phyloP scores from a whole-genome alignment of 1,140 invertebrate species.

The Sinonovacula constricta region DNA sequence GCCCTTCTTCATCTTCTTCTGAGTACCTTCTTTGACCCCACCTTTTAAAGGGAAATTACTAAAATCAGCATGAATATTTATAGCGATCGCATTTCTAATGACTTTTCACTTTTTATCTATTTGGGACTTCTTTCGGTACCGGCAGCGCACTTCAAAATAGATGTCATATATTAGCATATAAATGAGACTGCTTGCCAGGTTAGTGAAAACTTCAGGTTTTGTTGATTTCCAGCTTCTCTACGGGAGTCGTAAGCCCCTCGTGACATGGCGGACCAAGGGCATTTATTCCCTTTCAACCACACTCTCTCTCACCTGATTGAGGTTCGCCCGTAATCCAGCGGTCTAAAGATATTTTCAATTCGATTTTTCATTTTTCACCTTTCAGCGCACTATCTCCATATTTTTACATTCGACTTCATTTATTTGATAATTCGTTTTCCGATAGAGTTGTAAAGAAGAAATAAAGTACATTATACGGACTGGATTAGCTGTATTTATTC shows the following conservation, averaged over 20 bases:
- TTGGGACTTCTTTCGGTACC: conserved; percentile 23
- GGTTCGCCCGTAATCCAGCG: no score
- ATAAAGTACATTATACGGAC: background rate
- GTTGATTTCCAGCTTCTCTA: conserved; percentile 20
- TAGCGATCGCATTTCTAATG: conserved; percentile 51
- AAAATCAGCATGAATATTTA: conserved; percentile 53
- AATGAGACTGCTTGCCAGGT: conserved; percentile 25
- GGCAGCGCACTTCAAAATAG: conserved; percentile 12
- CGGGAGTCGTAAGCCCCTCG: conserved; percentile 21
- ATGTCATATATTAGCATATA: conserved; percentile 49
- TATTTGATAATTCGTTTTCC: background rate
- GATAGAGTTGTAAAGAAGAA: background rate
- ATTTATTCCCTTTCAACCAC: no score
- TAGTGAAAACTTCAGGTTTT: conserved; percentile 28
- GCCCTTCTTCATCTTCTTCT: background rate
- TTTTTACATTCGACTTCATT: background rate
- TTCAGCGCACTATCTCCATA: background rate
- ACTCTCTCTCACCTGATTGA: no score
- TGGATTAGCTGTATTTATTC: no score
- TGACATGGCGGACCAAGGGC: conserved; percentile 15
- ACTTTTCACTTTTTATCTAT: conserved; percentile 51
- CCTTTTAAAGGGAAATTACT: conserved; percentile 45
- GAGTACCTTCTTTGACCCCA: conserved; percentile 3
- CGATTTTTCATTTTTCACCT: background rate
- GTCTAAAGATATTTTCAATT: no score